phyloP scores from a whole-genome alignment of 2,888 invertebrate genomes.

The Rotaria sp. region DNA sequence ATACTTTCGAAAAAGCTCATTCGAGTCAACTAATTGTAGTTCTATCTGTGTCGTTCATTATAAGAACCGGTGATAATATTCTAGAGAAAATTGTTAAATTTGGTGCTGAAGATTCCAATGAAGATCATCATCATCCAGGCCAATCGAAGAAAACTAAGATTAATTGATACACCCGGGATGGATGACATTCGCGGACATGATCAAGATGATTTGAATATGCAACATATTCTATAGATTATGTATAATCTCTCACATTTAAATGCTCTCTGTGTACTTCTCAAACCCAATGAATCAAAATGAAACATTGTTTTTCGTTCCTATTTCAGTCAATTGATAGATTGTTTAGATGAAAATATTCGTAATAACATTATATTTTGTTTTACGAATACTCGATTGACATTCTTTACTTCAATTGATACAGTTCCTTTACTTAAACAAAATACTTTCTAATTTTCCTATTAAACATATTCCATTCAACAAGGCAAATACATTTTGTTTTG shows the following conservation, averaged over 20 bases:
- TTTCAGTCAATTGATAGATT: background rate
- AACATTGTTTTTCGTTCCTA: background rate
- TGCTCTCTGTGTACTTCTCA: background rate
- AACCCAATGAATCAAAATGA: background rate
- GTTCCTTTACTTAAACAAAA: background rate
- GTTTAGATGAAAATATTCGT: background rate
- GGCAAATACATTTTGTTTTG: background rate
- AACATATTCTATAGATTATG: too few relatives aligned
- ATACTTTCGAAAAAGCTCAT: background rate
- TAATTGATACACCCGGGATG: too few relatives aligned
- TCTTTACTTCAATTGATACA: background rate
- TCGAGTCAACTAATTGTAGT: background rate
- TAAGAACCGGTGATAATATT: background rate
- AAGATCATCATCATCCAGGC: background rate
- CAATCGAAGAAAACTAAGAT: too few relatives aligned
- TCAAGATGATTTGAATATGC: too few relatives aligned
- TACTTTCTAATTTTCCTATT: background rate
- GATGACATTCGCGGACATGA: too few relatives aligned
- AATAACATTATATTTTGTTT: background rate
- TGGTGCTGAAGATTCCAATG: background rate
- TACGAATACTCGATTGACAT: background rate
- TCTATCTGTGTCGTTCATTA: background rate
- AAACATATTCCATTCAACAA: background rate
- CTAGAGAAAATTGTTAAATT: background rate
- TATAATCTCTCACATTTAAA: background rate